phyloP scores from a whole-genome alignment of 2,113 vertebrate species.

The Mionectes macconnelli region DNA sequence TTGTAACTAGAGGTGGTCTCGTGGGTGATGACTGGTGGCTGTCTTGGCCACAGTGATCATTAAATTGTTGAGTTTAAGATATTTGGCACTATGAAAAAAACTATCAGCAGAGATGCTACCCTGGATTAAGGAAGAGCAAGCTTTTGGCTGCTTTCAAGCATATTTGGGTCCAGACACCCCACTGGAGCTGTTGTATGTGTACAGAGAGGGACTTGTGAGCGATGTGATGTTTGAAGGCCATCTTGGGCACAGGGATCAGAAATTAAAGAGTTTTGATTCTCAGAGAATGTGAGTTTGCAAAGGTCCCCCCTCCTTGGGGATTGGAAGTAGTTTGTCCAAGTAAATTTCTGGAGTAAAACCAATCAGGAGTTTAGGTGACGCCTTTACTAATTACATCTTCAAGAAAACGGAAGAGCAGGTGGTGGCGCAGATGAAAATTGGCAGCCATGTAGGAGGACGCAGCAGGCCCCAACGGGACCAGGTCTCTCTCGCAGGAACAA shows the following conservation, averaged over 20 bases:
- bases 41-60: neutral
- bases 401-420: too few species aligned
- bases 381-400: too few species aligned
- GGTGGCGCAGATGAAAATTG: too few species aligned
- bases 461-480: too few species aligned
- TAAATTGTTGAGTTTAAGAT: neutral
- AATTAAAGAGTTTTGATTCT: neutral
- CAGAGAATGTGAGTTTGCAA: too few species aligned
- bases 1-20: neutral
- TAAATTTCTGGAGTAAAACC: too few species aligned
- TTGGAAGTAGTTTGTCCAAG: too few species aligned
- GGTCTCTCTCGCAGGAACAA: too few species aligned
- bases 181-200: neutral
- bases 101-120: neutral
- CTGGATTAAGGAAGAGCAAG: neutral
- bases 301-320: too few species aligned
- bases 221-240: neutral
- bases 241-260: neutral
- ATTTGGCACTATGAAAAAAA: neutral
- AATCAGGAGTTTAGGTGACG: too few species aligned
- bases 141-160: neutral
- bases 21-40: neutral
- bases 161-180: neutral
- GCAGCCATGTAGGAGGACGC: too few species aligned
- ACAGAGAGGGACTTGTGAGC: neutral